Base-by-base conservation (phyloP, 2,888 invertebrate genomes). In the Onthophagus sagittarius region DNA sequence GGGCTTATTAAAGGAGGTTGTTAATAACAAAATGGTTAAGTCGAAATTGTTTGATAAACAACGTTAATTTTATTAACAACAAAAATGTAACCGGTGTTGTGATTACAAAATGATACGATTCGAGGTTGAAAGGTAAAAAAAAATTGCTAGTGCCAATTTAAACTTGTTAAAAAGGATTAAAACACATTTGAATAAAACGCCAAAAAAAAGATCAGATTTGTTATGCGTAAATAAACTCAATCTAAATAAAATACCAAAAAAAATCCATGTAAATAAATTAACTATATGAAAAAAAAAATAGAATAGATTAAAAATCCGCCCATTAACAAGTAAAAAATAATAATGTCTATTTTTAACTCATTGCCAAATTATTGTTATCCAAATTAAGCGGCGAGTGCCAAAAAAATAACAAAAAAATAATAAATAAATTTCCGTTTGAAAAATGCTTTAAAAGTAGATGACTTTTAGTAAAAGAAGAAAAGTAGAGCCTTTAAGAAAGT, bases 1-100 rank as follows among this genome's bases (percentile, higher is more conserved):
- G 90, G 89, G 89, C 71, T 85, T 90, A 79, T 82, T 90, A 13
- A 89, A 89, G 80, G 90, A 90, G 83, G 89, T 84, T 2, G 85
- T 85, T 5, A 82, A 84, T 74, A 83, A 84, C 63, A 78, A 80
- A 72, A 77, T 78, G 23, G 75, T 73, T 62, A 77, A 75, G 71
- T 76, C 73, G 39, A 53, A 71, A 14, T 13, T 65, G 71, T 71
- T 70, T 71, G 62, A 67, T 65, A 64, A 71, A 63, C 63, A 33
- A 71, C 53, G 62, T 73, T 67, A 15, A 23, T 31, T n/a, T 31
- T 14, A 72, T 69, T 67, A 69, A 72, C 32, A 72, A 70, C 64
- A 74, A 74, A 14, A 69, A 69, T 69, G 70, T 71, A 13, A 67
- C 67, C 31, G 23, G 31, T 23, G 67, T 33, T 67, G 33, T 67